phyloP scores from a whole-genome alignment of 1,140 invertebrate species.

The Diachasmimorpha longicaudata region DNA sequence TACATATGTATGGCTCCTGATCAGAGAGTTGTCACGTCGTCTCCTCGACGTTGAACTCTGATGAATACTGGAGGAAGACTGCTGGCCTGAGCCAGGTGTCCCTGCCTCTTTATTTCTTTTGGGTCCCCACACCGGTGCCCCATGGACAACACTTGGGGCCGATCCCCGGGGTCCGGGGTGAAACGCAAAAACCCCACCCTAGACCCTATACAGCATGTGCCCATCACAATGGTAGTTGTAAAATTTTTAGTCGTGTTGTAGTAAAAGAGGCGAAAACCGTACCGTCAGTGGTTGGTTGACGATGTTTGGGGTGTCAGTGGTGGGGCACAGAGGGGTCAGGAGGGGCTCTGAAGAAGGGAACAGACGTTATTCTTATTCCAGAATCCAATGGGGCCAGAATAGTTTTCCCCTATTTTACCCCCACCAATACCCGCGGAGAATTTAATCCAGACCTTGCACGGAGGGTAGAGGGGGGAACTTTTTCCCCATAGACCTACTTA shows the following conservation, averaged over 20 bases:
- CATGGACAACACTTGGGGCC: not conserved
- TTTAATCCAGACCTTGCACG: slow-evolving; percentile 15
- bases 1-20: too few relatives aligned
- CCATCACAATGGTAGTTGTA: not conserved
- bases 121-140: slow-evolving; percentile 23
- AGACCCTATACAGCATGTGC: not conserved
- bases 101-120: slow-evolving; percentile 59
- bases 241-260: not conserved
- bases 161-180: too few relatives aligned
- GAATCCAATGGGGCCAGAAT: not conserved
- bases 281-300: not conserved
- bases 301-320: not conserved
- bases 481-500: slow-evolving; percentile 26
- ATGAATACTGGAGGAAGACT: slow-evolving; percentile 48
- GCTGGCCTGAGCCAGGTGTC: slow-evolving; percentile 53
- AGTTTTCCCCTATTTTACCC: slow-evolving; percentile 30
- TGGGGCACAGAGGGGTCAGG: slow-evolving; percentile 40
- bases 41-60: not conserved
- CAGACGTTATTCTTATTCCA: slow-evolving; percentile 53
- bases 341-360: slow-evolving; percentile 26
- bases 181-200: not conserved
- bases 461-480: too few relatives aligned
- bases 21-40: too few relatives aligned
- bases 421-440: slow-evolving; percentile 20
- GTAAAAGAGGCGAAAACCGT: slow-evolving; percentile 32